These are phyloP conservation scores for Echinometra lucunter DNA, from an alignment of 53 echinoderm and acorn worm genomes.

Conservation along the genomic window DNA sequence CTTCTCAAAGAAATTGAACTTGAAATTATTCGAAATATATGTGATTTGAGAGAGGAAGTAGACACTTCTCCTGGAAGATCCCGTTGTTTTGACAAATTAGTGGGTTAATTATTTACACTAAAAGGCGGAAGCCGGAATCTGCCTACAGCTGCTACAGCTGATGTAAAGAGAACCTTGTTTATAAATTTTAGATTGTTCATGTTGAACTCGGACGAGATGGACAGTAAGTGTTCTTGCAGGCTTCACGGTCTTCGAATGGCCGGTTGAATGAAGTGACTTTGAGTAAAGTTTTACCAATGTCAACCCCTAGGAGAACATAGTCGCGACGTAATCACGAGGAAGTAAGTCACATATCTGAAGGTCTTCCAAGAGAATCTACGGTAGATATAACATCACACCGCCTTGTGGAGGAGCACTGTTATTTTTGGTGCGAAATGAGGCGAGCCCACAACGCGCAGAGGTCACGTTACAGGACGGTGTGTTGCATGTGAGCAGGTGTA, in stretches of 20 bases:
- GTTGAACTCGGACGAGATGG: neutral
- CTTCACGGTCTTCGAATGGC: neutral
- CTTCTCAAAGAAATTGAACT: neutral
- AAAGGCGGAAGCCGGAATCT: neutral
- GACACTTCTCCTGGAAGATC: neutral
- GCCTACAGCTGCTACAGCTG: neutral
- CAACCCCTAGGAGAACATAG: neutral
- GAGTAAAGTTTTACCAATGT: neutral
- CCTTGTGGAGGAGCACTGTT: neutral
- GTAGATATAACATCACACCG: conserved; percentile 47
- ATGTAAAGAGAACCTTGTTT: neutral
- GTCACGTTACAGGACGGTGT: neutral
- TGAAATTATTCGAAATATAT: neutral
- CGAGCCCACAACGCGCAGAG: neutral
- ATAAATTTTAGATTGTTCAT: neutral
- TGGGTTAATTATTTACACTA: neutral
- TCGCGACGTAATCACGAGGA: neutral
- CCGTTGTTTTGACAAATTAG: neutral
- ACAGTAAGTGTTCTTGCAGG: neutral
- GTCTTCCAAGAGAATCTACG: neutral
- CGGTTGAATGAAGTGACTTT: neutral
- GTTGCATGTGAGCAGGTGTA: neutral
- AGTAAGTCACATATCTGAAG: neutral
- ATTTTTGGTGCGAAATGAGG: neutral
- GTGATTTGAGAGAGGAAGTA: neutral